A percentile compares a stretch with the other conserved stretches of the same genome.
These are phyloP conservation scores for Solenodon paradoxus DNA, from an alignment of 2,113 vertebrate species.

Conservation along the genomic window DNA sequence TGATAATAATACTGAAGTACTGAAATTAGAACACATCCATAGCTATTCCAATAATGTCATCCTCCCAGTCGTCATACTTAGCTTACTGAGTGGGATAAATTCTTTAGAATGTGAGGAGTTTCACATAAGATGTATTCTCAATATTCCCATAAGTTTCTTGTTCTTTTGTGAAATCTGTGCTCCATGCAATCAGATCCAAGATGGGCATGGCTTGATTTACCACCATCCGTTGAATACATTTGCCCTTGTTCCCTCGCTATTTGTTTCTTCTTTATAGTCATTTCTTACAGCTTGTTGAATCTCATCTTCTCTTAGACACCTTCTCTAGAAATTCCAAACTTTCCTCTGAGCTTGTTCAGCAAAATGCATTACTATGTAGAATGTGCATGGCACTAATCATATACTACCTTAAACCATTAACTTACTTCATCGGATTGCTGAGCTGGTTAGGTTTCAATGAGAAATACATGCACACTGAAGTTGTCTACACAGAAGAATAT, in stretches of 20 bases:
- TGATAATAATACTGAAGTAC: not conserved
- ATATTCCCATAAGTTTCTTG: not conserved
- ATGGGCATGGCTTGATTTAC: not conserved
- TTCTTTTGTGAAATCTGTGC: not conserved
- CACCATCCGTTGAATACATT: not conserved
- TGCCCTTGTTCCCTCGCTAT: not conserved
- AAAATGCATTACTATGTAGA: not conserved
- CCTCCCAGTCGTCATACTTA: not conserved
- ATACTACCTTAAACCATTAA: not conserved
- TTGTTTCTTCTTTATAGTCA: not conserved
- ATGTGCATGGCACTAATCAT: not conserved
- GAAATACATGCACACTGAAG: not conserved
- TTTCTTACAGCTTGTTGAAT: not conserved
- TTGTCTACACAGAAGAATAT: not conserved
- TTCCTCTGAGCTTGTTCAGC: not conserved
- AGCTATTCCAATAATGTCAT: not conserved
- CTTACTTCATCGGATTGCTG: not conserved
- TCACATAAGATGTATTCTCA: not conserved
- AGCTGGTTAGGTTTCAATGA: not conserved
- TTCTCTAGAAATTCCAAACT: not conserved
- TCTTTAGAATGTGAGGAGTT: not conserved
- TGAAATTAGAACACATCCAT: not conserved
- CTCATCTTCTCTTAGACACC: not conserved
- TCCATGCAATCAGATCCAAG: not conserved
- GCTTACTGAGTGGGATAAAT: not conserved